Base-by-base conservation (phyloP, 1,140 invertebrate species). In the Acyrthosiphon pisum region DNA sequence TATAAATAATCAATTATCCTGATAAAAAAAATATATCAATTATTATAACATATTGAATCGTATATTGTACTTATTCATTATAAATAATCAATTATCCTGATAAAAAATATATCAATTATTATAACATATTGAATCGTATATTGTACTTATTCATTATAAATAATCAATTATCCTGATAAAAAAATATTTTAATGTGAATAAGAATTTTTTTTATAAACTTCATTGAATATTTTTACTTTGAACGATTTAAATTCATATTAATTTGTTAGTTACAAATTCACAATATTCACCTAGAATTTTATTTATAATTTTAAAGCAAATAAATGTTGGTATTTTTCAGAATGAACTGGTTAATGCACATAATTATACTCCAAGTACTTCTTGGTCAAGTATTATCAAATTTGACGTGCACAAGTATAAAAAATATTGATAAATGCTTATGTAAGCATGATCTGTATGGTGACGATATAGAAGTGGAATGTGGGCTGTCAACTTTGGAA, bases 381-480 rank as follows among this genome's bases (percentile, higher is more conserved):
- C n/a, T 93, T 50, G 48, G 81, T 41, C 76, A 83, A 56, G 81
- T 37, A 86, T 41, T 86, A 41, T 86, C 81, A 11, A 48, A 93
- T 1, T 84, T 84, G 35, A 26, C 50, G 30, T 93, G 91, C 18
- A 56, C 60, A 53, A 86, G 84, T 11, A 41, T 41, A 41, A 41
- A 41, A 41, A 41, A 41, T 41, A 86, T 35, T 48, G 35, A 93
- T 26, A 86, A 84, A 53, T 93, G 91, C 30, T 44, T 48, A 41
- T 93, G 91, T n/a, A 26, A n/a, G 23, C 84, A 53, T 53, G 8
- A 83, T 84, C 8, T 83, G 8, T 23, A 93, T 18, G 30, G n/a
- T 6, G 91, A 93, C 18, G 91, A 93, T 22, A 86, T 86, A 30
- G 26, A 93, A 93, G 50, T 93, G 11, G 56, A 18, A n/a, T 93